These are phyloP conservation scores for Trinorchestia longiramus DNA, from an alignment of 1,140 invertebrate genomes.

Conservation along the genomic window DNA sequence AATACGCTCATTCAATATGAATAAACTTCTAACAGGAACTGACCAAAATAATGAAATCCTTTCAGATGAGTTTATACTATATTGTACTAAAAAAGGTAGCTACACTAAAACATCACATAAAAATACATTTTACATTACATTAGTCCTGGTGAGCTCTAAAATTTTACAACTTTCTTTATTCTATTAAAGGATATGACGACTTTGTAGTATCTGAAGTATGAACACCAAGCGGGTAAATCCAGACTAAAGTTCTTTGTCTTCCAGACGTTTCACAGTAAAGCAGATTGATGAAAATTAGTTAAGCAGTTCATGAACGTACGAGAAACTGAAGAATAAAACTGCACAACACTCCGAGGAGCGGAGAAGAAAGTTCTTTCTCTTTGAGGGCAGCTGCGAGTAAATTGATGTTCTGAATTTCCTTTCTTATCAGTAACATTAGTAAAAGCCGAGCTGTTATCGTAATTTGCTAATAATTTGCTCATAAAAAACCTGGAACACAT, in stretches of 20 bases:
- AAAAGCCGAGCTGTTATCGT: not conserved
- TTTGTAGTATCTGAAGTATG: not conserved
- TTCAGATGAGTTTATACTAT: not conserved
- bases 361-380: not conserved
- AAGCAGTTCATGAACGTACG: not conserved
- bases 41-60: not conserved
- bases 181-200: not conserved
- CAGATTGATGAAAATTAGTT: not conserved
- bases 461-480: not conserved
- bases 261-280: not conserved
- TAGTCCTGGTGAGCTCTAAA: not conserved
- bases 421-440: conserved; percentile 12
- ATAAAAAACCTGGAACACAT: not conserved
- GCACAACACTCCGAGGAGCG: not conserved
- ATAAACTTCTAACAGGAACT: too few relatives aligned
- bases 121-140: not conserved
- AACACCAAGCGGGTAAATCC: not conserved
- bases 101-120: not conserved
- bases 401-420: conserved; percentile 3
- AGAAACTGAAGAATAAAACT: not conserved
- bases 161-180: not conserved
- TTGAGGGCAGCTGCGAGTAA: not conserved
- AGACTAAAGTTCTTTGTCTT: not conserved
- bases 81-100: not conserved
- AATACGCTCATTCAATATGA: too few relatives aligned